These are phyloP conservation scores for Notothenia coriiceps DNA, from an alignment of 2,113 vertebrate species.

Conservation along the genomic window DNA sequence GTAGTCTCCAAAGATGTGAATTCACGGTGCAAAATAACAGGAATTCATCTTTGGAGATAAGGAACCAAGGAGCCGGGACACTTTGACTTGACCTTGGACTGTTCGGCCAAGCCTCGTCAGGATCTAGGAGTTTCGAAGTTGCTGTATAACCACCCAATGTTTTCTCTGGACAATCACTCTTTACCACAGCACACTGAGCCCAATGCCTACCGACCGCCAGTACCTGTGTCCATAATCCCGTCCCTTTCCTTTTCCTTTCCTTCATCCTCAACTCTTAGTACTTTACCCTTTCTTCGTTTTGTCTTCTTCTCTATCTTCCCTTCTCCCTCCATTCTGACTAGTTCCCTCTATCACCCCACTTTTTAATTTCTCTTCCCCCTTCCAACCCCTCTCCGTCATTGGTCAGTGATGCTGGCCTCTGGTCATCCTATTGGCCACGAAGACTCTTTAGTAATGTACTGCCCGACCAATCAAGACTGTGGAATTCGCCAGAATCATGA, in stretches of 20 bases:
- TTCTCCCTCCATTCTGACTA: not conserved
- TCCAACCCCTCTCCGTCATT: slow-evolving; percentile 24
- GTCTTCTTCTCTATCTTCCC: slow-evolving; percentile 1
- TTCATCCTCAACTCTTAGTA: not conserved
- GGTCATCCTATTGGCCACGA: slow-evolving; percentile 57
- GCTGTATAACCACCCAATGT: slow-evolving; percentile 65
- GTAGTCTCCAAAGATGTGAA: not conserved
- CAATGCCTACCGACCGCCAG: slow-evolving; percentile 78
- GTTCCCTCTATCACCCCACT: not conserved
- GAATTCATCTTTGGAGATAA: not conserved
- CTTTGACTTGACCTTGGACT: slow-evolving; percentile 36
- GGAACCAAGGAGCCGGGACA: not conserved
- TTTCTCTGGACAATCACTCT: slow-evolving; percentile 85
- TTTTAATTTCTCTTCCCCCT: slow-evolving; percentile 13
- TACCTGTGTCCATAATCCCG: slow-evolving; percentile 73
- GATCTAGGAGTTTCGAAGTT: slow-evolving; percentile 50
- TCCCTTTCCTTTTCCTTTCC: slow-evolving; percentile 13
- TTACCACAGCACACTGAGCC: slow-evolving; percentile 84
- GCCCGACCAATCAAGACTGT: slow-evolving; percentile 79
- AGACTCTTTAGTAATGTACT: slow-evolving; percentile 74
- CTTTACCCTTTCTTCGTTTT: slow-evolving; percentile 4
- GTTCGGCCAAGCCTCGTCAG: slow-evolving; percentile 37
- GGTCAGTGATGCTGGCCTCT: slow-evolving; percentile 61
- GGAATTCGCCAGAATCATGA: slow-evolving; percentile 60
- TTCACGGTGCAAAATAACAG: not conserved